A percentile compares a stretch with the other conserved stretches of the same genome.
phyloP scores from a whole-genome alignment of 92 coral and sea anemone genomes.

The Palythoa grandiflora region DNA sequence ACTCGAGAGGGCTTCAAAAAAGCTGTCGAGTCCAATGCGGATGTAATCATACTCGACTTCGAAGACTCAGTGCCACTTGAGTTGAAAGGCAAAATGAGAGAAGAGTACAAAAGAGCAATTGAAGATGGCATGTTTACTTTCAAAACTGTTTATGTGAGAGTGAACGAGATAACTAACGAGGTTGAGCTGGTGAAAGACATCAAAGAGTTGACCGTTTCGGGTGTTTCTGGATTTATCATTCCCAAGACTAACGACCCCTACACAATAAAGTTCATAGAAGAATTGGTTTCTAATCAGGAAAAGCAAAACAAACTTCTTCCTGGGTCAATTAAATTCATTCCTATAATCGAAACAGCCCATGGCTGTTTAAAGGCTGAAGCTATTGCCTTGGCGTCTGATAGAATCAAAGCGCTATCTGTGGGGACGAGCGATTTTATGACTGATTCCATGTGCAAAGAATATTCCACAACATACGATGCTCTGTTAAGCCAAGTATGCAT shows the following conservation, averaged over 20 bases:
- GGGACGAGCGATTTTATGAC: conserved; percentile 47
- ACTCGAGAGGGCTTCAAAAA: not conserved
- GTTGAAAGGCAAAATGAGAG: conserved; percentile 7
- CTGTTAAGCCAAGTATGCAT: conserved; percentile 35
- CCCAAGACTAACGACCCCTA: conserved; percentile 4
- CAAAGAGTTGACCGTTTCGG: not conserved
- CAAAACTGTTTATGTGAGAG: not conserved
- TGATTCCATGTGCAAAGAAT: conserved; percentile 26
- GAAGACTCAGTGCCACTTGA: conserved; percentile 19
- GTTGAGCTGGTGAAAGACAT: conserved; percentile 23
- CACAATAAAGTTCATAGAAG: not conserved
- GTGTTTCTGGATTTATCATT: conserved; percentile 13
- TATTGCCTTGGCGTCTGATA: conserved; percentile 17
- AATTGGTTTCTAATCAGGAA: conserved; percentile 11
- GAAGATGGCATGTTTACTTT: not conserved
- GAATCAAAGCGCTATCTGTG: conserved; percentile 19
- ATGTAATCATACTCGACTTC: conserved; percentile 22
- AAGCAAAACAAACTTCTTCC: not conserved
- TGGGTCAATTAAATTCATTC: conserved; percentile 5
- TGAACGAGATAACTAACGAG: not conserved
- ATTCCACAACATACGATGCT: conserved; percentile 28
- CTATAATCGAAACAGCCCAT: not conserved
- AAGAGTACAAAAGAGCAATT: not conserved
- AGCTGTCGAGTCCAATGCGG: conserved; percentile 1
- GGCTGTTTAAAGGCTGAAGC: conserved; percentile 25